Percentiles rank a stretch among this genome's conserved stretches.
Conservation (phyloP, 1,140 invertebrate species). For the Acromyrmex heyeri region DNA sequence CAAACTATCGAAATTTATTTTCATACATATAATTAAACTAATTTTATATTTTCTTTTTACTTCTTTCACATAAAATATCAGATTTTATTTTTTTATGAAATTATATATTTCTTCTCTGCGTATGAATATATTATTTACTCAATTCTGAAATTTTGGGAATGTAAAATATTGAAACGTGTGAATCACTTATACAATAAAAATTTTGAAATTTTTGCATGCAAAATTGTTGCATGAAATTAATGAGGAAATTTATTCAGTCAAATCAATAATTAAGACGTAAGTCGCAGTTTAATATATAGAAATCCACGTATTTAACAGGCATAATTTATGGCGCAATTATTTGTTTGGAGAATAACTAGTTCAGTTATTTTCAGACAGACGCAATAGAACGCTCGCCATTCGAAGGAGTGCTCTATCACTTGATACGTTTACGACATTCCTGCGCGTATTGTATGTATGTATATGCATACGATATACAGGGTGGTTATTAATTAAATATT, state of each 20-base stretch:
- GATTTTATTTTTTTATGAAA: neutral
- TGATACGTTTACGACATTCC: constrained; percentile 73
- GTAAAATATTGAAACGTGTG: neutral
- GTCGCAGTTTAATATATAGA: constrained; percentile 57
- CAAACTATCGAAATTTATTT: neutral
- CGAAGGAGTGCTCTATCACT: constrained; percentile 68
- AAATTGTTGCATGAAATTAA: neutral
- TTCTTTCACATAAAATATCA: neutral
- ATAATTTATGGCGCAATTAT: constrained; percentile 73
- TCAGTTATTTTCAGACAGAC: constrained; percentile 74
- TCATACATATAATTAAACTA: neutral
- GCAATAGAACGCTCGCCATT: constrained; percentile 62
- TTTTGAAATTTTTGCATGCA: neutral
- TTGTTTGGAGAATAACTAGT: constrained; percentile 75
- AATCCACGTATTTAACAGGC: constrained; percentile 60
- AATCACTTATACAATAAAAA: neutral
- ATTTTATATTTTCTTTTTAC: neutral
- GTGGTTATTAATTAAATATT: no score
- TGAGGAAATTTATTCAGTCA: constrained; percentile 27
- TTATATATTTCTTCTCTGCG: neutral
- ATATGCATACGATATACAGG: neutral
- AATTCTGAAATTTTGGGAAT: neutral
- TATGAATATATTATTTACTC: neutral
- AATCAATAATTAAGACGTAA: constrained; percentile 66
- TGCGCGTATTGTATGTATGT: constrained; percentile 8